Evolutionary conservation across 2,888 invertebrate species (phyloP).

Genomic region (Hemaris fuciformis): DNA sequence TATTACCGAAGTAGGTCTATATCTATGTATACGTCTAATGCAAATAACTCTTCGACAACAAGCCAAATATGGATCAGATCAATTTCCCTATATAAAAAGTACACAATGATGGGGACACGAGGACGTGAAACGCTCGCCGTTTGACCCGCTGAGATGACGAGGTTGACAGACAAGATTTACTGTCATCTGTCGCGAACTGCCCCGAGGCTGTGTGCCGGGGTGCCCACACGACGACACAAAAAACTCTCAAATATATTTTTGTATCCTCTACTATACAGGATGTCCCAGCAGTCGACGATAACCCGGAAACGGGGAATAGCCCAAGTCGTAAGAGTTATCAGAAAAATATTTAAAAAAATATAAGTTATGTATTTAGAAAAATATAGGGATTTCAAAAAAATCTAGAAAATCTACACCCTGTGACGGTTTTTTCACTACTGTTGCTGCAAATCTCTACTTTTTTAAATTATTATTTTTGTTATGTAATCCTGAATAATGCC

Average conservation of each 20-base stretch:
- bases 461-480: too few relatives aligned
- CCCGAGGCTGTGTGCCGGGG: neutral
- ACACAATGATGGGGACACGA: neutral
- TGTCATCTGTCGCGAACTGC: constrained; percentile 7
- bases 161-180: constrained; percentile 3
- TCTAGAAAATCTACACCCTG: too few relatives aligned
- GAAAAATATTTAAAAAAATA: too few relatives aligned
- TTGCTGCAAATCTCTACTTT: too few relatives aligned
- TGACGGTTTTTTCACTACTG: too few relatives aligned
- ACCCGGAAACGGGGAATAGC: too few relatives aligned
- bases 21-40: neutral
- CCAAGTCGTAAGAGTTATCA: too few relatives aligned
- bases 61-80: neutral
- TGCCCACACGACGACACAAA: neutral
- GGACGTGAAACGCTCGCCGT: neutral
- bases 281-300: too few relatives aligned
- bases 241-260: neutral
- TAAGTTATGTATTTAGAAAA: too few relatives aligned
- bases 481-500: too few relatives aligned
- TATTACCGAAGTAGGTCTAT: neutral
- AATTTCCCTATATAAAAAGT: constrained; percentile 4
- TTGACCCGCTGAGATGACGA: constrained; percentile 2
- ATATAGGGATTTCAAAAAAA: too few relatives aligned
- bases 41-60: neutral
- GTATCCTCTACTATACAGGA: too few relatives aligned